Evolutionary conservation across 2,797 vertebrate species (phyloP), one percentile per base, ranked within the genome.

Genomic region (Acanthopagrus latus): DNA sequence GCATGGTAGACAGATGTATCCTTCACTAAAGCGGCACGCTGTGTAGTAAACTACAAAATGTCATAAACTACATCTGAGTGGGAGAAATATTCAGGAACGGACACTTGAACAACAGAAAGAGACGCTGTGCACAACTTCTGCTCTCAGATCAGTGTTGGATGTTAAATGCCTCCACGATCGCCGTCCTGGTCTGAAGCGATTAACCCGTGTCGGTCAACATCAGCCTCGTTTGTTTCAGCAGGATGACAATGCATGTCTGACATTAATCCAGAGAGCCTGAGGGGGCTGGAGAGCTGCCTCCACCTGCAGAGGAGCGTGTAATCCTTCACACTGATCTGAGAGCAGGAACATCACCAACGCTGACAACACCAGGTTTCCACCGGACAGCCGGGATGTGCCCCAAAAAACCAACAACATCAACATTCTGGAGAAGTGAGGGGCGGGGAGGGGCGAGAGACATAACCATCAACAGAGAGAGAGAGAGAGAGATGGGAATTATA

Each of bases 361-460:
- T 7, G 56, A 67, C 29, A 3, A 17, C 1, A 17, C 58, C 0
- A 44, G 52, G 23, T 14, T 52, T 62, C 16, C n/a, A 47, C 23
- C 59, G 23, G 51, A 63, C 56, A 25, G 44, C 44, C 16, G 43
- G 4, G 43, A 16, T 44, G 43, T 16, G 38, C 38, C 10, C 29
- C 29, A 62, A 81, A 51, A 46, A 52, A 25, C 47, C 27, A 56
- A 21, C 20, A 4, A 43, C 50, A 78, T 47, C 64, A 59, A 64
- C 71, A 66, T 47, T 47, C 25, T 64, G 21, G 48, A 73, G 50
- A 60, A 50, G 67, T 18, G 64, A 46, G 27, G n/a, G 6, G 9
- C 33, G 71, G 3, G 25, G 5, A 25, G 8, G 13, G 5, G 57
- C 1, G 47, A 25, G 58, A n/a, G 21, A 0, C 59, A 48, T 1